phyloP scores from a whole-genome alignment of 2,113 vertebrate species.

The Trochalopteron elliotii region DNA sequence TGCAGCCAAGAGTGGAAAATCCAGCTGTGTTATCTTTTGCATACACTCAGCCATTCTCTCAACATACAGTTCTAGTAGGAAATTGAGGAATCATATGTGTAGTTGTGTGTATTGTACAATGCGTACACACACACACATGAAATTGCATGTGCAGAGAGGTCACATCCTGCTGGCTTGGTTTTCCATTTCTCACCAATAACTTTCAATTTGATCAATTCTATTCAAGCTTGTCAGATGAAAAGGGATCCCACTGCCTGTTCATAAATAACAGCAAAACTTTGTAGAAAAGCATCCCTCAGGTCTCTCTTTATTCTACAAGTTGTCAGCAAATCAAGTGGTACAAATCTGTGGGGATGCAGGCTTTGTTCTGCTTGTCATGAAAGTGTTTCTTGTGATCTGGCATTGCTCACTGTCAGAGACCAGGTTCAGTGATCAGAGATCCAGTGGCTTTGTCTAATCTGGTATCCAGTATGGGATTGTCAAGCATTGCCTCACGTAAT shows the following conservation, averaged over 20 bases:
- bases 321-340: not conserved
- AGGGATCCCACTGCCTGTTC: not conserved
- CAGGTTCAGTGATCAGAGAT: not conserved
- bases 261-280: not conserved
- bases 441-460: not conserved
- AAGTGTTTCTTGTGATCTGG: not conserved
- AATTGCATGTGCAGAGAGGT: not conserved
- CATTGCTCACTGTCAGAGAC: not conserved
- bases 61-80: not conserved
- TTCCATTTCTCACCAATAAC: not conserved
- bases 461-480: not conserved
- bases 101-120: not conserved
- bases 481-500: not conserved
- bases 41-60: not conserved
- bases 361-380: not conserved
- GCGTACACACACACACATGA: not conserved
- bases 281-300: not conserved
- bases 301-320: not conserved
- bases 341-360: not conserved
- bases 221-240: not conserved
- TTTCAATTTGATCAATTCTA: not conserved
- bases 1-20: not conserved
- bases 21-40: not conserved
- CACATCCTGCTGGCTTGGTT: not conserved
- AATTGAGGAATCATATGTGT: not conserved